Conservation (phyloP, 2,888 invertebrate genomes). For the Orthosia incerta region DNA sequence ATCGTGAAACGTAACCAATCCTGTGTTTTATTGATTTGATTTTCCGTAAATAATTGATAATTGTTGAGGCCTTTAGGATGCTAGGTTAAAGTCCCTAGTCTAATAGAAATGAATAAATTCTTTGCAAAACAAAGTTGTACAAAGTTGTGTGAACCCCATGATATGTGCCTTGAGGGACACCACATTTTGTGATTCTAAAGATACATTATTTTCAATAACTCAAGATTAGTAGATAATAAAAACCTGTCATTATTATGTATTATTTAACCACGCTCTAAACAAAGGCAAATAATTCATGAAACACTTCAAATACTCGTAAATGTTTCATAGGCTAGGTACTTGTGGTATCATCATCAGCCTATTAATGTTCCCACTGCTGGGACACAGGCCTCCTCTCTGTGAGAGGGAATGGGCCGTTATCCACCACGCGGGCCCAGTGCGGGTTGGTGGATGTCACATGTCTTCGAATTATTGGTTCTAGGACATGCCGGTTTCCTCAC, state of each 20-base stretch:
- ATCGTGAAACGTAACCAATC: constrained; percentile 20
- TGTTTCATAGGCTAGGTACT: neutral
- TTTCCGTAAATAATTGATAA: constrained; percentile 42
- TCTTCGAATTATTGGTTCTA: too few relatives aligned
- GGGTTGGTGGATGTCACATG: too few relatives aligned
- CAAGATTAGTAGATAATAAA: neutral
- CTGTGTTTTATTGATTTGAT: constrained; percentile 12
- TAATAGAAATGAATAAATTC: neutral
- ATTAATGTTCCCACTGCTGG: too few relatives aligned
- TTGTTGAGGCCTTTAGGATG: constrained; percentile 9
- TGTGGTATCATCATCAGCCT: too few relatives aligned
- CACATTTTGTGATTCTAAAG: neutral
- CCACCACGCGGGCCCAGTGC: too few relatives aligned
- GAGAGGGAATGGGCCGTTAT: too few relatives aligned
- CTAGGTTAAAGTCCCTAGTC: neutral
- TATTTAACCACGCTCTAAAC: neutral
- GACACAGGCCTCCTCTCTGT: too few relatives aligned
- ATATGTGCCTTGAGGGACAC: neutral
- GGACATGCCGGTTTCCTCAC: too few relatives aligned
- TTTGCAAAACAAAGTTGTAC: neutral
- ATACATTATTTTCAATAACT: neutral
- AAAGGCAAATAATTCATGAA: constrained; percentile 9
- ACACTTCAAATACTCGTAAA: neutral
- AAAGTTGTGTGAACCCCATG: neutral
- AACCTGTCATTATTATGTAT: neutral